phyloP scores from a whole-genome alignment of 2,113 vertebrate genomes.

The Corapipo altera region DNA sequence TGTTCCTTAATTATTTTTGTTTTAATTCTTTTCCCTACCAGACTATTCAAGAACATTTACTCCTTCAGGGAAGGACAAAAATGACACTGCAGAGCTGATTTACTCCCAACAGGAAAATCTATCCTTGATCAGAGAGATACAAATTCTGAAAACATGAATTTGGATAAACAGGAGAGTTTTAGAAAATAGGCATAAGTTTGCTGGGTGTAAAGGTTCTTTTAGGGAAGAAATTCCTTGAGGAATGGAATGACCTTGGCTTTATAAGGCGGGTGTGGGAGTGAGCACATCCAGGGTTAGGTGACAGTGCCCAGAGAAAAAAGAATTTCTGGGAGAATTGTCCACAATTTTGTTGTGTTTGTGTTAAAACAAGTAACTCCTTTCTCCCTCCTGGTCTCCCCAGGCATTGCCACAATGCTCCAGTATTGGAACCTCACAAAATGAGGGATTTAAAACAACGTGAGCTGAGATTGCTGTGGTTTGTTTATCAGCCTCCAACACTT shows the following conservation, averaged over 20 bases:
- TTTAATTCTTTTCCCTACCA: background rate
- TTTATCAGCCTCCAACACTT: fast-evolving
- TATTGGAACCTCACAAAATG: background rate
- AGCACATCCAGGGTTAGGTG: background rate
- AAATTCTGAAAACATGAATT: background rate
- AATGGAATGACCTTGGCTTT: background rate
- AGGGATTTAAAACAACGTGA: background rate
- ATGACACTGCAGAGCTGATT: background rate
- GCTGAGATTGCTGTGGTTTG: background rate
- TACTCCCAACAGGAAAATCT: background rate
- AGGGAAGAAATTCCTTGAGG: background rate
- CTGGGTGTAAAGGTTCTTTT: background rate
- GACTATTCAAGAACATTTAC: background rate
- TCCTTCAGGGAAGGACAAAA: background rate
- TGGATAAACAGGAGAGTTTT: background rate
- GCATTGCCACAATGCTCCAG: fast-evolving
- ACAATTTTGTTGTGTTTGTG: fast-evolving
- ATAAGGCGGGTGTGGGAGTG: fast-evolving
- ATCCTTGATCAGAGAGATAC: background rate
- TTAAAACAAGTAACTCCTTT: background rate
- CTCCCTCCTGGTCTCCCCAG: background rate
- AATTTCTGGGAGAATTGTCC: background rate
- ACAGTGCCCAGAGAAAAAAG: background rate
- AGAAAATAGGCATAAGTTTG: fast-evolving
- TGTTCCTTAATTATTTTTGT: background rate